Base-by-base conservation (phyloP, 2,113 vertebrate genomes). In the Beaufortia kweichowensis region DNA sequence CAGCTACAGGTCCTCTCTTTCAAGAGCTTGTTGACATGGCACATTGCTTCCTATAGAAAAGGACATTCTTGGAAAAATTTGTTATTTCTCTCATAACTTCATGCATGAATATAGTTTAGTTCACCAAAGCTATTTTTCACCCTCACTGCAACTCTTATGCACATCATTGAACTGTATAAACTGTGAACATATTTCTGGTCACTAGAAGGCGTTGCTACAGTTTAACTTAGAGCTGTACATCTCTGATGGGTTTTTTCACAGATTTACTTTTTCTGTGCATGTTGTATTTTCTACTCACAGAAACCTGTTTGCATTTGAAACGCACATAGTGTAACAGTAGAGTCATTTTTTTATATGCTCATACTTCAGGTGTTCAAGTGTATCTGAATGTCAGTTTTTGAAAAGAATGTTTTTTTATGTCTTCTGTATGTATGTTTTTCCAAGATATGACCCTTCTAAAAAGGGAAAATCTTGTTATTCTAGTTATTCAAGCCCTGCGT, bases 371-470 rank as follows among this genome's bases (percentile, higher is more conserved):
- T 46, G 43, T 46, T 46, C n/a, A n/a, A n/a, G n/a, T 15, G 41
- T 43, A 46, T 46, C 12, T 50, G 48, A 43, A 43, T 43, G 41
- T 43, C 12, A 43, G 41, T 35, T 35, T 35, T 9, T 35, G 3
- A 35, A 35, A 12, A 0, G n/a, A n/a, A n/a, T n/a, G n/a, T n/a
- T 43, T 8, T 23, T 19, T 23, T 66, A n/a, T 29, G 41, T 26
- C 24, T n/a, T 19, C 17, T 50, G 48, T 50, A n/a, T n/a, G n/a
- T n/a, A n/a, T n/a, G n/a, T n/a, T n/a, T 50, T 50, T 5, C 48
- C 48, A 50, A 15, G 43, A 46, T n/a, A n/a, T 67, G 17, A 67
- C 24, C 24, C 41, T 26, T 67, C 48, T 29, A 50, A 67, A 67
- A 29, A 28, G 23, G 19, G 26, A 2, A 68, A 50, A 50, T 50